Evolutionary conservation across 2,888 invertebrate species (phyloP), one percentile per base, ranked within the genome.

Genomic region (Ypsolopha sequella): DNA sequence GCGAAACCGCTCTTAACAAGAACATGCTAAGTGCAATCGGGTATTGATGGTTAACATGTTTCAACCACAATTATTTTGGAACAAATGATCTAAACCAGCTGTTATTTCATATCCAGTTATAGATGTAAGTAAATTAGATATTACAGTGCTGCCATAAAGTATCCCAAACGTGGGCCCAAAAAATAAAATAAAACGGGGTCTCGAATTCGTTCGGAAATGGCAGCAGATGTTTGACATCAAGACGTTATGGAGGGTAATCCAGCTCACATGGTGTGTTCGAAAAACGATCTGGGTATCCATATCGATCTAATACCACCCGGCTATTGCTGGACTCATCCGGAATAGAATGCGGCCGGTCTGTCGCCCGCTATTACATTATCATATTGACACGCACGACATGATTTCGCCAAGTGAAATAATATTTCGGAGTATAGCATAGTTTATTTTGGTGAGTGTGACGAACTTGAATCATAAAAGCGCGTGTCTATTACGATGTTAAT

Each of bases 191-290:
- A 76, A 74, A 75, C 39, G 70, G 57, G 80, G 80, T 79, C 71
- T 76, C 59, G 63, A 62, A 64, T 62, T 66, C 60, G 68, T 65
- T 60, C 44, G 51, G 50, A 64, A n/a, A 7, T 9, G 59, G 66
- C 68, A 67, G 68, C 84, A 82, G 75, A 76, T 84, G 84, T 71
- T 66, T 54, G 73, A 74, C 75, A 80, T 82, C 76, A 79, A 81
- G 84, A 80, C 78, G 75, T 82, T 78, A 80, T 68, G 60, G 76
- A 66, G 73, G 73, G 76, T 75, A 76, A 81, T 79, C 76, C 76
- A 66, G 67, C 62, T 76, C 76, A 71, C 67, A 68, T 74, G 73
- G 66, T 65, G 64, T 24, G 24, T 59, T 70, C 63, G 67, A 67
- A 72, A 78, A 46, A 51, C 51, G 51, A 47, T 47, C 47, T 4